Evolutionary conservation across 2,113 vertebrate genomes (phyloP).

Genomic region (Scomber scombrus): DNA sequence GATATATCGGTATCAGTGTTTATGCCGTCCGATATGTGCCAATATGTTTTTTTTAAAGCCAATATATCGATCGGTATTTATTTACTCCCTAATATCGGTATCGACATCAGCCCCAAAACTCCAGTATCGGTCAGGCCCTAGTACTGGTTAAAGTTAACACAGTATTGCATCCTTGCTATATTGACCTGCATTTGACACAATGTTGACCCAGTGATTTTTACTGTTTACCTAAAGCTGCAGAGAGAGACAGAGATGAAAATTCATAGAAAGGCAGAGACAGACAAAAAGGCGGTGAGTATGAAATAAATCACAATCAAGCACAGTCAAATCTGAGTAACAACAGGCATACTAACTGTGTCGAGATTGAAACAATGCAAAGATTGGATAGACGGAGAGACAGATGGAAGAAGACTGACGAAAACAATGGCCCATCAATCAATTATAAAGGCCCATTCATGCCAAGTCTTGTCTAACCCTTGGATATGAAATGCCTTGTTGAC

Average conservation of each 20-base stretch:
- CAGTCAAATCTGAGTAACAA: background rate
- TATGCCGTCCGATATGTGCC: too few relatives aligned
- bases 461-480: conserved; percentile 24
- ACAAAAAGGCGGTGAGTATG: background rate
- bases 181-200: too few relatives aligned
- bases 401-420: conserved; percentile 19
- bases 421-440: conserved; percentile 48
- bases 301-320: conserved; percentile 18
- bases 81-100: too few relatives aligned
- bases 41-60: too few relatives aligned
- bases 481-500: conserved; percentile 53
- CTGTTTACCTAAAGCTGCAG: background rate
- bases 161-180: too few relatives aligned
- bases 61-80: too few relatives aligned
- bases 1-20: too few relatives aligned
- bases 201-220: background rate
- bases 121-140: too few relatives aligned
- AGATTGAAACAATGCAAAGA: conserved; percentile 17
- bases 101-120: too few relatives aligned
- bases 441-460: conserved; percentile 26
- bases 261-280: background rate
- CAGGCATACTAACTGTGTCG: conserved; percentile 1
- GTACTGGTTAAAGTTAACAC: too few relatives aligned
- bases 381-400: conserved; percentile 8
- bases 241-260: background rate